These are phyloP conservation scores for Sciurus vulgaris DNA, from an alignment of 2,797 vertebrate genomes.

Conservation along the genomic window DNA sequence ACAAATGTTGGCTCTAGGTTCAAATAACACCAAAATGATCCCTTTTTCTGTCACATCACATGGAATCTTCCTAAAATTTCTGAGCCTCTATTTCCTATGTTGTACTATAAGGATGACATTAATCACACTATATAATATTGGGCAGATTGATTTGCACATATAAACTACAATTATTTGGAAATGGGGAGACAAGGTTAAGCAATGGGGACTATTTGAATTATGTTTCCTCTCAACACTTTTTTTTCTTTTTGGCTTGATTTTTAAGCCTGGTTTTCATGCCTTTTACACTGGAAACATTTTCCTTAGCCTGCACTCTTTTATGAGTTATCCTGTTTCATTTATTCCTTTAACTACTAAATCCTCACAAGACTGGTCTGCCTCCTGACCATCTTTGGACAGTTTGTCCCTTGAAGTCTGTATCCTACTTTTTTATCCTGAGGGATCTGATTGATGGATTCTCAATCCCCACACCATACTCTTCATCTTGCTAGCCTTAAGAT, in stretches of 20 bases:
- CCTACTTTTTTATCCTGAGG: neutral
- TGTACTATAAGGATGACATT: neutral
- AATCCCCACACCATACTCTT: neutral
- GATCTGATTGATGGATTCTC: neutral
- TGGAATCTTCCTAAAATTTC: neutral
- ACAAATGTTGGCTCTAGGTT: neutral
- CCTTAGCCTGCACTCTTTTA: neutral
- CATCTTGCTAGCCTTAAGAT: neutral
- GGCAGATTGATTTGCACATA: neutral
- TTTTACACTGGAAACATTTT: neutral
- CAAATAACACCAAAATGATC: neutral
- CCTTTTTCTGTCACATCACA: neutral
- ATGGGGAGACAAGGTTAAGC: accelerated
- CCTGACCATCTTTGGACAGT: neutral
- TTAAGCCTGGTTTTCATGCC: neutral
- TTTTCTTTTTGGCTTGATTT: neutral
- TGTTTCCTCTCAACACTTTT: neutral
- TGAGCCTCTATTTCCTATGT: neutral
- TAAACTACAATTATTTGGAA: neutral
- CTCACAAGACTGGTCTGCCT: neutral
- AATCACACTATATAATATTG: neutral
- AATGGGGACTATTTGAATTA: neutral
- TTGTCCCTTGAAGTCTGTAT: neutral
- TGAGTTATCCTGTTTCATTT: neutral
- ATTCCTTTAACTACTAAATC: neutral